Evolutionary conservation across 2,113 vertebrate genomes (phyloP), one percentile per base, ranked within the genome.

Genomic region (Osmerus eperlanus): DNA sequence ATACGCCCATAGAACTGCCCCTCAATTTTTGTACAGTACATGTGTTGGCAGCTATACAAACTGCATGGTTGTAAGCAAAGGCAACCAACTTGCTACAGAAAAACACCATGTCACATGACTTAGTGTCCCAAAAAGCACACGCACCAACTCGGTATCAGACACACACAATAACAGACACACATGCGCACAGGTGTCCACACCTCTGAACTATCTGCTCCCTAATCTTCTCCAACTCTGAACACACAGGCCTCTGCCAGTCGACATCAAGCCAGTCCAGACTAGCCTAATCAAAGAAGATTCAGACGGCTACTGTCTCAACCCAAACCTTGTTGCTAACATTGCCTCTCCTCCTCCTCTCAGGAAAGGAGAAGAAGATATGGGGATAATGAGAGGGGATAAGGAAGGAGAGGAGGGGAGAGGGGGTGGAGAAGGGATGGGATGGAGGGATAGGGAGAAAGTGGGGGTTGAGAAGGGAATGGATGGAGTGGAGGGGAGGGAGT

Each of bases 241-340:
- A 15, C 12, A 25, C 7, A 62, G 69, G 69, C 36, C 2, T 67
- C 52, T 65, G 61, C 36, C 56, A 62, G 19, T 23, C 68, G 9
- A 23, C 54, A 19, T 63, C 4, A 28, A n/a, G 73, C 72, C 72
- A 21, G 76, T 71, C 66, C 67, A 18, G 77, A 80, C 76, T 73
- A 62, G 78, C 67, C 67, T 64, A 19, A 47, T 47, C 55, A 67
- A 62, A 0, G 28, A 72, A 51, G 63, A 66, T 55, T 72, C 62
- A 58, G 70, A 68, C 60, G 70, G 63, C 68, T 72, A 52, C 0
- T 56, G 28, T 75, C 67, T 68, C 59, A 0, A 60, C 23, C 3
- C 1, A 23, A 60, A 60, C 58, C 19, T 60, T 3, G 36, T 56
- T 47, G 7, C 69, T 36, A 52, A 41, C 53, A 51, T 74, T 61